Evolutionary conservation across 1,140 invertebrate genomes (phyloP).

Genomic region (Phortica variegata): DNA sequence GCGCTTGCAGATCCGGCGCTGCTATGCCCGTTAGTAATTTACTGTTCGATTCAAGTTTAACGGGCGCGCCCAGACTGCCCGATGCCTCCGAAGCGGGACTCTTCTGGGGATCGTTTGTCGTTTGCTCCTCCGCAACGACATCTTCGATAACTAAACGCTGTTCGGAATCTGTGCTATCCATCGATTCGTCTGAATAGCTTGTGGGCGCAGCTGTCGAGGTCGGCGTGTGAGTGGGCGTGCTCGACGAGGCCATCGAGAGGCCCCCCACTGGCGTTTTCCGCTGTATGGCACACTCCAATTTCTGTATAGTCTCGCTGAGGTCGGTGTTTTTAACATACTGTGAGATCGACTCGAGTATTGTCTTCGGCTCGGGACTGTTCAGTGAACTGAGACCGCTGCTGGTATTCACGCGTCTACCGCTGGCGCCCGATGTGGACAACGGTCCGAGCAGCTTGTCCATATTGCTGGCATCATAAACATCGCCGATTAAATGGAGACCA

Average conservation of each 20-base stretch:
- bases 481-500: too few relatives aligned
- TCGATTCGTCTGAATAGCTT: conserved; percentile 57
- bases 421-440: conserved; percentile 9
- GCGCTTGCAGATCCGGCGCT: conserved; percentile 24
- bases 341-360: conserved; percentile 51
- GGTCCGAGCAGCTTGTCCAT: conserved; percentile 8
- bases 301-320: conserved; percentile 64
- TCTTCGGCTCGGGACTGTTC: conserved; percentile 47
- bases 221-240: conserved; percentile 28
- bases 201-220: conserved; percentile 15
- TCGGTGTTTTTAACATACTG: conserved; percentile 61
- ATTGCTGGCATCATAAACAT: conserved; percentile 9
- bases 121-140: conserved; percentile 31
- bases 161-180: conserved; percentile 74
- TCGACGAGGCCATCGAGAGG: conserved; percentile 33
- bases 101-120: conserved; percentile 31
- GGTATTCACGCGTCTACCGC: conserved; percentile 5
- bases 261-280: conserved; percentile 44
- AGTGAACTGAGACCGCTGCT: too few relatives aligned
- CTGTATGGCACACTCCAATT: conserved; percentile 57
- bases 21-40: conserved; percentile 9
- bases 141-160: conserved; percentile 64
- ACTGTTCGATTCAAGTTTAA: conserved; percentile 27
- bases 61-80: conserved; percentile 22
- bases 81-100: conserved; percentile 30